These are phyloP conservation scores for Trachythela sp. DNA, from an alignment of 64 coral and sea anemone genomes.

Conservation along the genomic window DNA sequence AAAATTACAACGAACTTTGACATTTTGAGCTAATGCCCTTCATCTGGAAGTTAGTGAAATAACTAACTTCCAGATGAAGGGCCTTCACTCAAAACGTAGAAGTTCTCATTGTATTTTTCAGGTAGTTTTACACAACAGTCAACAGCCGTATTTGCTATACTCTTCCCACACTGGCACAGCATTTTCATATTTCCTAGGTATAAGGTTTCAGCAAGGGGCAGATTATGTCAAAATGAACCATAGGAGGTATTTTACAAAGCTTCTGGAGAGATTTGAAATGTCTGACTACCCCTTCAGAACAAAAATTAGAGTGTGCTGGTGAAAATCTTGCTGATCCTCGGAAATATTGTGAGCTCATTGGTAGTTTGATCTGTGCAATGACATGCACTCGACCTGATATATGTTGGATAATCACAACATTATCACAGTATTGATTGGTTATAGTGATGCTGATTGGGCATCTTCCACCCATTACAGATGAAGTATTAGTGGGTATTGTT, in stretches of 20 bases:
- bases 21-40: no score
- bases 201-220: conserved; percentile 16
- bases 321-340: conserved; percentile 32
- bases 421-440: conserved; percentile 44
- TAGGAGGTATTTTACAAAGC: conserved; percentile 33
- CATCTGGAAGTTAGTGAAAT: no score
- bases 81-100: no score
- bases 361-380: conserved; percentile 64
- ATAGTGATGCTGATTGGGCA: conserved; percentile 50
- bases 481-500: conserved; percentile 3
- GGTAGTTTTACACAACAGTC: no score
- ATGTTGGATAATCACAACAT: conserved; percentile 43
- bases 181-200: conserved; percentile 31
- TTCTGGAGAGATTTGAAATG: conserved; percentile 58
- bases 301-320: conserved; percentile 42
- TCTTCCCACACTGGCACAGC: no score
- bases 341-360: conserved; percentile 40
- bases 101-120: no score
- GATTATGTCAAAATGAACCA: conserved; percentile 17
- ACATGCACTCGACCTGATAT: conserved; percentile 60
- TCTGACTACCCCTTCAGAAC: conserved; percentile 45
- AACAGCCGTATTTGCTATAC: no score
- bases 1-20: no score
- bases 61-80: no score
- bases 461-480: conserved; percentile 25